These are phyloP conservation scores for Heliangelus exortis DNA, from an alignment of 2,797 vertebrate species.

Conservation along the genomic window DNA sequence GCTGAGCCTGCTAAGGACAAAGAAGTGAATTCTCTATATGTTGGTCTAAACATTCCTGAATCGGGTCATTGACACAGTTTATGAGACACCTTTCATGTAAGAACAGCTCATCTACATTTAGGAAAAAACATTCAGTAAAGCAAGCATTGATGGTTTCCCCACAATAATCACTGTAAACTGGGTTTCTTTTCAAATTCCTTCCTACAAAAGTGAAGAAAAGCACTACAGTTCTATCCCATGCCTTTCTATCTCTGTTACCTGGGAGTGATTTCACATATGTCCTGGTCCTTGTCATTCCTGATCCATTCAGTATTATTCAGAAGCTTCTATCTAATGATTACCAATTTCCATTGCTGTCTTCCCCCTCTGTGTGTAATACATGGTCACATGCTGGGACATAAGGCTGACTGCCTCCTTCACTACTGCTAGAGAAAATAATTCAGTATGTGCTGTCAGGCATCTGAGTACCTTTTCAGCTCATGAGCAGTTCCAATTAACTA, in stretches of 20 bases:
- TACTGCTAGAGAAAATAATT: slow-evolving; percentile 5
- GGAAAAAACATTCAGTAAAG: background rate
- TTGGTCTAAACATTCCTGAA: slow-evolving; percentile 21
- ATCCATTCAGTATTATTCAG: background rate
- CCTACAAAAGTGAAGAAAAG: background rate
- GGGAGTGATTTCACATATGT: background rate
- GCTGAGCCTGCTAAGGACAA: background rate
- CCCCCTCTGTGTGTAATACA: background rate
- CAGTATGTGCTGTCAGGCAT: background rate
- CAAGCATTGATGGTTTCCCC: background rate
- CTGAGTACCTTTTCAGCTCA: background rate
- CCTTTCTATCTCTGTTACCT: background rate
- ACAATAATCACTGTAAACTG: slow-evolving; percentile 8
- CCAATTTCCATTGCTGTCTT: background rate
- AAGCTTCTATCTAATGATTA: background rate
- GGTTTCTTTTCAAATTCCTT: background rate
- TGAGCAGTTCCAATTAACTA: background rate
- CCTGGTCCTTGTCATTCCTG: background rate
- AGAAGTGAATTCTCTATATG: background rate
- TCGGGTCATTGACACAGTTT: slow-evolving; percentile 7
- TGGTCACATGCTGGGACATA: background rate
- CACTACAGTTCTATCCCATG: background rate
- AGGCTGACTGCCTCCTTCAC: background rate
- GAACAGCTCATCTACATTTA: slow-evolving; percentile 13
- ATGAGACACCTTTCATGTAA: slow-evolving; percentile 27